These are phyloP conservation scores for Pteromalus puparum DNA, from an alignment of 1,140 invertebrate species.

Conservation along the genomic window DNA sequence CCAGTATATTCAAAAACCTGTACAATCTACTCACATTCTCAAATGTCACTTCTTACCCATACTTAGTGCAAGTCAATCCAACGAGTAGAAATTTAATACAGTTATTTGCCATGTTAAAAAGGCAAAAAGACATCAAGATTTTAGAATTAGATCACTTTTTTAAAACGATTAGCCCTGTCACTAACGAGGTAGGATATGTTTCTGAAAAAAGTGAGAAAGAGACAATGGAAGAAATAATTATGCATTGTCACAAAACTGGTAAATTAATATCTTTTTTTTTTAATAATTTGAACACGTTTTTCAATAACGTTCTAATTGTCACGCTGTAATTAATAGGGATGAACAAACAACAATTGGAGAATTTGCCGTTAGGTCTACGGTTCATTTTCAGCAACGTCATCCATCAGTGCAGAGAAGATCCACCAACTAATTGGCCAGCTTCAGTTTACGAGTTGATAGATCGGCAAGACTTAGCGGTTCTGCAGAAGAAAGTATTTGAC, in stretches of 20 bases:
- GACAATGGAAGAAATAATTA: constrained; percentile 63
- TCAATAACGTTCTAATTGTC: background rate
- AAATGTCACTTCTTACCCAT: constrained; percentile 80
- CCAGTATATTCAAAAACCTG: constrained; percentile 83
- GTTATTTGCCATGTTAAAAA: constrained; percentile 73
- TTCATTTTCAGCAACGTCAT: constrained; percentile 86
- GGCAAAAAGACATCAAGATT: constrained; percentile 50
- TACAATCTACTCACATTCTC: constrained; percentile 78
- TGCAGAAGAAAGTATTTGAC: constrained; percentile 71
- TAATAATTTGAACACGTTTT: background rate
- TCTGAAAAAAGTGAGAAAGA: constrained; percentile 63
- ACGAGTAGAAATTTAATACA: constrained; percentile 84
- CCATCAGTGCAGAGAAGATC: constrained; percentile 83
- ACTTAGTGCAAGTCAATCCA: constrained; percentile 82
- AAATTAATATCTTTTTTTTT: background rate
- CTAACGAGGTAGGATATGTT: background rate
- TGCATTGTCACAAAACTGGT: constrained; percentile 69
- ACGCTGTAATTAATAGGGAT: constrained; percentile 74
- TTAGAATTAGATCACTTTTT: constrained; percentile 57
- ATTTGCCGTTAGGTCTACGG: constrained; percentile 84
- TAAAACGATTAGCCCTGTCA: constrained; percentile 27
- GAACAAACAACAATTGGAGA: constrained; percentile 83
- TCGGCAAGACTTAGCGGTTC: constrained; percentile 83
- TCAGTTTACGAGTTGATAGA: constrained; percentile 88
- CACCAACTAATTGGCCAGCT: constrained; percentile 86